These are phyloP conservation scores for Arnoldichthys spilopterus DNA, from an alignment of 2,797 vertebrate genomes.

Conservation along the genomic window DNA sequence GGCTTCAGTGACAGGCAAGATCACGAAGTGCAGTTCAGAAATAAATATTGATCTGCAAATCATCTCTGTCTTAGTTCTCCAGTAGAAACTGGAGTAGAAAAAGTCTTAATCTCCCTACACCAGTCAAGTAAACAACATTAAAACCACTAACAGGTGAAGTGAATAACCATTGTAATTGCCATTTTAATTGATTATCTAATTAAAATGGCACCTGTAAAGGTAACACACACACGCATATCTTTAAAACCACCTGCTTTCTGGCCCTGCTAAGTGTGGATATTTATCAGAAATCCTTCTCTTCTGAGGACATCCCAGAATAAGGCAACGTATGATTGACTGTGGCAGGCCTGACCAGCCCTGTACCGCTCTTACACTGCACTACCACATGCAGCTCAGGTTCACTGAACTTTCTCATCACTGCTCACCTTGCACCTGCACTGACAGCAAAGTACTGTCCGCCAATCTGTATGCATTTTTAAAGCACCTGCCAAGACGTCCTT, in stretches of 20 bases:
- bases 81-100: too few species aligned
- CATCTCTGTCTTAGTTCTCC: neutral
- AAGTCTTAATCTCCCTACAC: too few species aligned
- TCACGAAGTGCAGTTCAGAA: neutral
- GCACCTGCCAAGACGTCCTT: conserved; percentile 31
- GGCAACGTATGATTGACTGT: neutral
- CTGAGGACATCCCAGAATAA: neutral
- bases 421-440: conserved; percentile 40
- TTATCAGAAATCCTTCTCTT: conserved; percentile 6
- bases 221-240: neutral
- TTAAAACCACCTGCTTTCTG: too few species aligned
- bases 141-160: too few species aligned
- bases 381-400: neutral
- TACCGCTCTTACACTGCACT: neutral
- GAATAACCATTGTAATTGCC: too few species aligned
- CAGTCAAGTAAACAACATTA: too few species aligned
- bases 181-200: too few species aligned
- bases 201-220: too few species aligned
- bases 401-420: conserved; percentile 38
- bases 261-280: neutral
- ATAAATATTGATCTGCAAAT: conserved; percentile 18
- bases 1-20: conserved; percentile 9
- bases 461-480: conserved; percentile 54
- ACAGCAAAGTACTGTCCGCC: conserved; percentile 23
- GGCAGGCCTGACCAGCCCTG: neutral